Conservation (phyloP, 92 coral and sea anemone genomes). For the Isaurus tuberculatus region DNA sequence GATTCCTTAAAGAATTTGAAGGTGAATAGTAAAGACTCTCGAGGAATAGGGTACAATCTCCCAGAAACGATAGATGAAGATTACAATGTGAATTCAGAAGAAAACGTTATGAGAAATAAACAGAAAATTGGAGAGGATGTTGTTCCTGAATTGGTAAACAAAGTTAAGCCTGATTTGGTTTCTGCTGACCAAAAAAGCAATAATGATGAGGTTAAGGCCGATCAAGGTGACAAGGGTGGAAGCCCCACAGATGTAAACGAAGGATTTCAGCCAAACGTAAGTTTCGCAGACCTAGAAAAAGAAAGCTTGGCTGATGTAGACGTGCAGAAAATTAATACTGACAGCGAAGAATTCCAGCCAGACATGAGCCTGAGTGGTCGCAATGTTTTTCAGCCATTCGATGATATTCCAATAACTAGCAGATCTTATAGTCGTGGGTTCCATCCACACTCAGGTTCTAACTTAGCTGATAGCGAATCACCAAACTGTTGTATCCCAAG, state of each 20-base stretch:
- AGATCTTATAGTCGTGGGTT: slow-evolving; percentile 2
- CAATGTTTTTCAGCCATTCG: slow-evolving; percentile 2
- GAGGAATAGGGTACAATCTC: slow-evolving; percentile 27
- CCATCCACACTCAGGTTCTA: background rate
- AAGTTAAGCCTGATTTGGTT: background rate
- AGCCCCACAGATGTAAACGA: background rate
- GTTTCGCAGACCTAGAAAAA: background rate
- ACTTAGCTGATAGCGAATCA: background rate
- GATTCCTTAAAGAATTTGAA: background rate
- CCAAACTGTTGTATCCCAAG: slow-evolving; percentile 31
- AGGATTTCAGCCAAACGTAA: slow-evolving; percentile 27
- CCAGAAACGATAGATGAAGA: slow-evolving; percentile 28
- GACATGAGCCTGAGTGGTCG: slow-evolving; percentile 32
- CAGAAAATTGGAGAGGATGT: background rate
- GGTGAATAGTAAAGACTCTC: background rate
- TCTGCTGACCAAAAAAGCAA: background rate
- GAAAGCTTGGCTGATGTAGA: background rate
- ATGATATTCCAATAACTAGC: slow-evolving; percentile 31
- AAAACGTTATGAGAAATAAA: background rate
- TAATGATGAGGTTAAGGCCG: background rate
- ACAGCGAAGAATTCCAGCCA: slow-evolving; percentile 15
- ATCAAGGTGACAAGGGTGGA: background rate
- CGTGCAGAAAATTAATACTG: background rate
- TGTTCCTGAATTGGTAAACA: background rate
- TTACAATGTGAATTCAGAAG: background rate